These are phyloP conservation scores for Dyspetes luteomarginatus DNA, from an alignment of 2,888 invertebrate genomes.

Conservation along the genomic window DNA sequence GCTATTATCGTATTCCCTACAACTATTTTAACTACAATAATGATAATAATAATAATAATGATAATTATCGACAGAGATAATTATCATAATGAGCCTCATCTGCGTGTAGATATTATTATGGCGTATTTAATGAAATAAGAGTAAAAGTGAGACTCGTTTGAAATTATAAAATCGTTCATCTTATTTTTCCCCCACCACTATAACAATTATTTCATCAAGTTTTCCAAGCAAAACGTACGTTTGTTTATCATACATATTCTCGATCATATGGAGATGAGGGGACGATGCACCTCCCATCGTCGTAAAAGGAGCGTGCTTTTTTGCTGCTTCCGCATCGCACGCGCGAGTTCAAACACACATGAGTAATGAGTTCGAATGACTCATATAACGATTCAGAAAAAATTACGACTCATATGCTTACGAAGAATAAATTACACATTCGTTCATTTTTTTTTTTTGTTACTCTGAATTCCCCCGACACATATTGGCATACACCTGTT, in stretches of 20 bases:
- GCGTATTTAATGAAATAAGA: not conserved
- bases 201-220: not conserved
- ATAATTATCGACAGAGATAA: conserved; percentile 6
- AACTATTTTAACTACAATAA: conserved; percentile 22
- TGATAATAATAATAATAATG: conserved; percentile 13
- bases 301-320: no score
- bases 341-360: no score
- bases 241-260: conserved; percentile 36
- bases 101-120: no score
- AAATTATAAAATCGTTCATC: not conserved
- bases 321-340: conserved; percentile 23
- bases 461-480: conserved; percentile 45
- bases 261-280: conserved; percentile 19
- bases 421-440: conserved; percentile 11
- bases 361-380: no score
- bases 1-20: conserved; percentile 57
- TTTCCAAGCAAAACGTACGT: not conserved
- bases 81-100: no score
- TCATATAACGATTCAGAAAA: conserved; percentile 12
- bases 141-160: not conserved
- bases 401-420: conserved; percentile 14
- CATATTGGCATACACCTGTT: conserved; percentile 21
- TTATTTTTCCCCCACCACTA: not conserved
- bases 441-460: conserved; percentile 31
- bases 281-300: conserved; percentile 59